phyloP scores from a whole-genome alignment of 2,797 vertebrate species.

The Parambassis ranga region DNA sequence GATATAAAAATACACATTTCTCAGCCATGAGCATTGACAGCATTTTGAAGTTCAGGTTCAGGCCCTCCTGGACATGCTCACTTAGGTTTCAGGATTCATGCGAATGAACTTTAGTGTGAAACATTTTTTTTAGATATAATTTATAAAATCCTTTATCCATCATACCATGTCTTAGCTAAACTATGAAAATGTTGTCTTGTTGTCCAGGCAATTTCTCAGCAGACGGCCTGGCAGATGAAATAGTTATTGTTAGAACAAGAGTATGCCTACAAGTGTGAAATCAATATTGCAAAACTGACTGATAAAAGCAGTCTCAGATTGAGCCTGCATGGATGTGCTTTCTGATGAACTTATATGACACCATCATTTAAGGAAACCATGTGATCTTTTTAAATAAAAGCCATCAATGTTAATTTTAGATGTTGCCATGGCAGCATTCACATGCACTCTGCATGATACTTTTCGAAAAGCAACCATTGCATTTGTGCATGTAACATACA shows the following conservation, averaged over 20 bases:
- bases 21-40: conserved; percentile 4
- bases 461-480: neutral
- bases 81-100: conserved; percentile 1
- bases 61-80: conserved; percentile 7
- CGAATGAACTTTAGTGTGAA: no score
- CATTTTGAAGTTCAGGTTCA: conserved; percentile 13
- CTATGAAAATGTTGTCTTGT: neutral
- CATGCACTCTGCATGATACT: conserved; percentile 9
- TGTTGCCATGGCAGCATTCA: conserved; percentile 12
- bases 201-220: neutral
- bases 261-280: conserved; percentile 15
- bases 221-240: neutral
- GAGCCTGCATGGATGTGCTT: neutral
- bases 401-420: conserved; percentile 41
- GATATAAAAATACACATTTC: conserved; percentile 36
- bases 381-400: conserved; percentile 12
- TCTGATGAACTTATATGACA: conserved; percentile 24
- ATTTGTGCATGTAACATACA: neutral
- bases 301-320: conserved; percentile 2
- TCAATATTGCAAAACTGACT: conserved; percentile 5
- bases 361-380: conserved; percentile 6
- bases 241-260: no score
- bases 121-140: no score
- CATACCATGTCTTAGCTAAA: no score
- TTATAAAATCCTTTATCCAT: no score